phyloP scores from a whole-genome alignment of 92 coral and sea anemone species.

The Zoanthus sansibaricus region DNA sequence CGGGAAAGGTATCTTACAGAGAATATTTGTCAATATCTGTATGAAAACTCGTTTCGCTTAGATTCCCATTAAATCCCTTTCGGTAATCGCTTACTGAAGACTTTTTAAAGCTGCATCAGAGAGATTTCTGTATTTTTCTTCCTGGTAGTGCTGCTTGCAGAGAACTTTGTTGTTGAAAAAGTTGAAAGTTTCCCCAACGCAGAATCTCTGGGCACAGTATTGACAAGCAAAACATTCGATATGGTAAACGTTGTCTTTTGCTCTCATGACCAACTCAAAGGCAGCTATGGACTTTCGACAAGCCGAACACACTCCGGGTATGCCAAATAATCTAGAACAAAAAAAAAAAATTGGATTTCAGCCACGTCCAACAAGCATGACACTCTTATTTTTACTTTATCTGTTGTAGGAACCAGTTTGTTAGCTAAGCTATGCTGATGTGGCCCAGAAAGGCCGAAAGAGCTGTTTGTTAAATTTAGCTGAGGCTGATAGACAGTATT shows the following conservation, averaged over 20 bases:
- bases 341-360: conserved; percentile 2
- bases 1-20: not conserved
- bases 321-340: conserved; percentile 75
- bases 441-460: too few relatives aligned
- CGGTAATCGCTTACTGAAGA: not conserved
- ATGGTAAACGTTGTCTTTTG: conserved; percentile 83
- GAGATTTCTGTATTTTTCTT: conserved; percentile 58
- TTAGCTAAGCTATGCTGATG: too few relatives aligned
- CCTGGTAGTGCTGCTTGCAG: conserved; percentile 81
- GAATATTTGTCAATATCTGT: not conserved
- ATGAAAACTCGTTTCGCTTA: not conserved
- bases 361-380: not conserved
- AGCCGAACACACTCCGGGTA: conserved; percentile 85
- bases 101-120: conserved; percentile 15
- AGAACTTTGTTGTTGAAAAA: conserved; percentile 89
- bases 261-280: conserved; percentile 89
- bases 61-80: not conserved
- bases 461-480: too few relatives aligned
- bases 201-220: conserved; percentile 82
- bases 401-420: too few relatives aligned
- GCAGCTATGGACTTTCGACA: conserved; percentile 89
- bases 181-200: conserved; percentile 85
- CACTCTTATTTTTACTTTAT: too few relatives aligned
- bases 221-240: conserved; percentile 93
- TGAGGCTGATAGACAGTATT: too few relatives aligned